Conservation (phyloP, 1,140 invertebrate genomes). For the Spodoptera litura region DNA sequence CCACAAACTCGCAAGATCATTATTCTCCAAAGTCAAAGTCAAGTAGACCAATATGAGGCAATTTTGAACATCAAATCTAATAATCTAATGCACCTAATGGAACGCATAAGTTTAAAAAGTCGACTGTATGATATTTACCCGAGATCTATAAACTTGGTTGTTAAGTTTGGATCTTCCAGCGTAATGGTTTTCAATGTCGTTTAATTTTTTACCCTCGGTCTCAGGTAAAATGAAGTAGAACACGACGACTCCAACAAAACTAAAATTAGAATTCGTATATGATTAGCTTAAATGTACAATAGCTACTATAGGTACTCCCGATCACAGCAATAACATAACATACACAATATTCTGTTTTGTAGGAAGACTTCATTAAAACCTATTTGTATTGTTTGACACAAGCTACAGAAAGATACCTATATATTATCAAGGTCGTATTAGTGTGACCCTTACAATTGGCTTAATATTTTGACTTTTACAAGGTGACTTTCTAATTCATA, state of each 20-base stretch:
- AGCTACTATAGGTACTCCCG: too few species aligned
- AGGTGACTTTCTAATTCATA: too few species aligned
- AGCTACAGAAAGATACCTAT: background rate
- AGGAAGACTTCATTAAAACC: background rate
- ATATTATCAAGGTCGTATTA: background rate
- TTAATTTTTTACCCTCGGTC: conserved; percentile 93
- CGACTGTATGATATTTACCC: conserved; percentile 54
- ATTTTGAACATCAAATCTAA: too few species aligned
- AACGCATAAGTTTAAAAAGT: background rate
- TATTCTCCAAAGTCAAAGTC: too few species aligned
- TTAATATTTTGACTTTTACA: too few species aligned
- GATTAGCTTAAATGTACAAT: too few species aligned
- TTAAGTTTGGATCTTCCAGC: conserved; percentile 85
- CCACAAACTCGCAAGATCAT: too few species aligned
- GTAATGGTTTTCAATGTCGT: conserved; percentile 91
- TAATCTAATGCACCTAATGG: too few species aligned
- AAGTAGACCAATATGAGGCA: too few species aligned
- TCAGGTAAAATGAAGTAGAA: conserved; percentile 90
- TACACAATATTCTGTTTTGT: too few species aligned
- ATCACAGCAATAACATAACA: too few species aligned
- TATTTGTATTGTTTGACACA: background rate
- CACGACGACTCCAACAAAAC: conserved; percentile 82
- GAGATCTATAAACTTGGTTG: conserved; percentile 70
- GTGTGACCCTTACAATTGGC: too few species aligned
- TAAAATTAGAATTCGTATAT: conserved; percentile 53